Conservation (phyloP, 2,888 invertebrate species). For the Perithous albicinctus region DNA sequence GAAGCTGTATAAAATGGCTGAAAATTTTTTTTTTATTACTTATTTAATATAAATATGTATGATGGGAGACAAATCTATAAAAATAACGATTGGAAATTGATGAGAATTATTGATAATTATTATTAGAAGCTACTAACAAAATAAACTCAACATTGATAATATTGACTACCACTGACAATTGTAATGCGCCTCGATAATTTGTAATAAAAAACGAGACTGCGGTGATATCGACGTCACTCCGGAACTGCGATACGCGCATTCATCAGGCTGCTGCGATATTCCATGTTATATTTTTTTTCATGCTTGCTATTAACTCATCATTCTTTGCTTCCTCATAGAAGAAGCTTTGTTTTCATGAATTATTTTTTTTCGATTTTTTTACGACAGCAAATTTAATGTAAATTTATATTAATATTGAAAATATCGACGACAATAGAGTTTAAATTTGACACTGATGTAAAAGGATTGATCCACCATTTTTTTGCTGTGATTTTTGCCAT, state of each 20-base stretch:
- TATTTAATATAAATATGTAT: not conserved
- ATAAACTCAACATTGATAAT: not conserved
- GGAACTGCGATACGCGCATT: constrained; percentile 70
- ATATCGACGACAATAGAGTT: too few species aligned
- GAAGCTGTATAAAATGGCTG: too few species aligned
- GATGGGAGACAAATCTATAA: constrained; percentile 13
- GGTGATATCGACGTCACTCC: constrained; percentile 38
- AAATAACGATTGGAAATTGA: constrained; percentile 23
- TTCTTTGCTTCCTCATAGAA: constrained; percentile 13
- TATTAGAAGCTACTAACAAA: constrained; percentile 8
- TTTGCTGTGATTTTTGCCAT: too few species aligned
- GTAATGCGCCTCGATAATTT: constrained; percentile 40
- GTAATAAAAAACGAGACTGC: constrained; percentile 30
- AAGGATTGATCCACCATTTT: too few species aligned
- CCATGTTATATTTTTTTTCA: constrained; percentile 17
- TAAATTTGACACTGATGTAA: too few species aligned
- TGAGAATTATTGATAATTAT: constrained; percentile 16
- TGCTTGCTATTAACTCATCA: constrained; percentile 25
- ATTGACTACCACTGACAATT: constrained; percentile 59
- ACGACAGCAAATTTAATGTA: too few species aligned
- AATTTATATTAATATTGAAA: too few species aligned
- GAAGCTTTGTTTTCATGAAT: not conserved
- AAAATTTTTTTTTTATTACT: constrained; percentile 19
- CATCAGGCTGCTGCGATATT: constrained; percentile 24
- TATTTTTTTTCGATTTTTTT: not conserved